Conservation (phyloP, 2,113 vertebrate genomes). For the Psettodes erumei region DNA sequence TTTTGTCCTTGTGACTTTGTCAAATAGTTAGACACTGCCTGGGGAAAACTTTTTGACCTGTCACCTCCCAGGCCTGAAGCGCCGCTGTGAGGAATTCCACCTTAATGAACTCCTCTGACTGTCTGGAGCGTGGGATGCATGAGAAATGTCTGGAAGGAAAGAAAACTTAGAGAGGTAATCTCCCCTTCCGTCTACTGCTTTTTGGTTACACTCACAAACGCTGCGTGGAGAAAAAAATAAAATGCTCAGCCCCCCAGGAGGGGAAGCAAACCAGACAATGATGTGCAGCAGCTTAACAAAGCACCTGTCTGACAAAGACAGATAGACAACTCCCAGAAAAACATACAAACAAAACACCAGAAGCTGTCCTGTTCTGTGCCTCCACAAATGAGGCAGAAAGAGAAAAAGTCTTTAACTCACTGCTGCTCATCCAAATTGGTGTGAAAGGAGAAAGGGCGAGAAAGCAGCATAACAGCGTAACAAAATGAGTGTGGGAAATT, state of each 20-base stretch:
- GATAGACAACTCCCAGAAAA: slow-evolving; percentile 43
- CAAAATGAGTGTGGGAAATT: slow-evolving; percentile 85
- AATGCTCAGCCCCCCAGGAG: slow-evolving; percentile 41
- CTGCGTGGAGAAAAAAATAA: slow-evolving; percentile 34
- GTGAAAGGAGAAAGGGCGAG: slow-evolving; percentile 60
- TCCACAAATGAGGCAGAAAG: slow-evolving; percentile 79
- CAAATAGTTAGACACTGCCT: slow-evolving; percentile 28
- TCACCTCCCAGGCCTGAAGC: slow-evolving; percentile 43
- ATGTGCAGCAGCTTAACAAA: slow-evolving; percentile 81
- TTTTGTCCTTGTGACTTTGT: slow-evolving; percentile 30
- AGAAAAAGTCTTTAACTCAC: slow-evolving; percentile 77
- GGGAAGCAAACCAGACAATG: slow-evolving; percentile 74
- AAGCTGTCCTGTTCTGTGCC: slow-evolving; percentile 48
- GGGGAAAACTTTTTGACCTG: slow-evolving; percentile 55
- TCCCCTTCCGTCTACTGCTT: slow-evolving; percentile 45
- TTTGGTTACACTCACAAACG: slow-evolving; percentile 55
- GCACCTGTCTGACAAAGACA: slow-evolving; percentile 62
- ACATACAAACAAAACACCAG: slow-evolving; percentile 66
- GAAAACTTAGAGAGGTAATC: slow-evolving; percentile 66
- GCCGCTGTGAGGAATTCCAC: slow-evolving; percentile 37
- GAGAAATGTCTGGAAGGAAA: slow-evolving; percentile 49
- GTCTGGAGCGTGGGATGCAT: slow-evolving; percentile 57
- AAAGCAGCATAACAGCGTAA: slow-evolving; percentile 40
- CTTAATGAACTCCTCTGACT: slow-evolving; percentile 54
- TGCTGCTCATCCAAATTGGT: slow-evolving; percentile 85